These are phyloP conservation scores for Hippocampus zosterae DNA, from an alignment of 2,113 vertebrate species.

Conservation along the genomic window DNA sequence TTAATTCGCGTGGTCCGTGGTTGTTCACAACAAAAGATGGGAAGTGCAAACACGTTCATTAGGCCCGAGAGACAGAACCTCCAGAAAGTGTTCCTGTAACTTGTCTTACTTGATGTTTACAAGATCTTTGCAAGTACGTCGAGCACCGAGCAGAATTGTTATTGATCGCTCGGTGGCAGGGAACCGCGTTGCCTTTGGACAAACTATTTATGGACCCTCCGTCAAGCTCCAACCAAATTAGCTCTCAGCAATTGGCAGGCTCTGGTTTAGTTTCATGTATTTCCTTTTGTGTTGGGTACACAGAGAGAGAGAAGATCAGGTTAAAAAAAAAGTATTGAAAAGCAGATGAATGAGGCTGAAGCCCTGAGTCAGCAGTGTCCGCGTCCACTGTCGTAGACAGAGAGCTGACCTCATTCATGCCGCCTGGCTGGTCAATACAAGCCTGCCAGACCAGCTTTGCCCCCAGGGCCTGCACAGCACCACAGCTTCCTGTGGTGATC, in stretches of 20 bases:
- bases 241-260: conserved; percentile 10
- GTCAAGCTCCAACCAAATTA: conserved; percentile 42
- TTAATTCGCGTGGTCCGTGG: conserved; percentile 60
- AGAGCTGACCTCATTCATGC: conserved; percentile 64
- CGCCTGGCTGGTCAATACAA: conserved; percentile 30
- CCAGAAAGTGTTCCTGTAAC: background rate
- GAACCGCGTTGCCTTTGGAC: background rate
- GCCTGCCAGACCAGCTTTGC: conserved; percentile 39
- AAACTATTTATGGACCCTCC: conserved; percentile 31
- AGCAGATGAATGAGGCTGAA: conserved; percentile 51
- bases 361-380: conserved; percentile 63
- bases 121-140: conserved; percentile 1
- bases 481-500: conserved; percentile 25
- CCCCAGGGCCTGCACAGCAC: conserved; percentile 8
- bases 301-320: conserved; percentile 19
- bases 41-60: conserved; percentile 59
- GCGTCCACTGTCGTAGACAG: conserved; percentile 52
- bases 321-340: conserved; percentile 47
- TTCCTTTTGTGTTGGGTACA: conserved; percentile 22
- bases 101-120: background rate
- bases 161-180: conserved; percentile 27
- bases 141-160: conserved; percentile 27
- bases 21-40: conserved; percentile 63
- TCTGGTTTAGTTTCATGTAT: conserved; percentile 31
- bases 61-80: conserved; percentile 28